Conservation (phyloP, 1,140 invertebrate species). For the Myzus persicae region DNA sequence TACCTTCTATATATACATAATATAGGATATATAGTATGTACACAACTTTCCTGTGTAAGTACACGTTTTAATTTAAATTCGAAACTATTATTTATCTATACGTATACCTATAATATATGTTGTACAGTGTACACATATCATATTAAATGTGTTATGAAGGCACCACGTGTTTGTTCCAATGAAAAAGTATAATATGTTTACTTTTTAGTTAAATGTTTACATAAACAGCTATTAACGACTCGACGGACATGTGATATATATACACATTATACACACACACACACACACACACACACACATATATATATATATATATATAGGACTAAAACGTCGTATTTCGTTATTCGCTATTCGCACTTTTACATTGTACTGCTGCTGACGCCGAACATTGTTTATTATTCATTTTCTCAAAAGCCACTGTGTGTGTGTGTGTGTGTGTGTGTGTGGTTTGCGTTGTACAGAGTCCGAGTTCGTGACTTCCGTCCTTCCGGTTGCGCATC, state of each 20-base stretch:
- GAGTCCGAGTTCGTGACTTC: conserved; percentile 44
- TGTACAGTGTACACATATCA: not conserved
- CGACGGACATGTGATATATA: too few species aligned
- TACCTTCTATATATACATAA: not conserved
- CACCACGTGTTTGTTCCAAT: not conserved
- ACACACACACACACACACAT: too few species aligned
- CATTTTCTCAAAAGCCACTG: not conserved
- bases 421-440: not conserved
- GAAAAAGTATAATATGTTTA: not conserved
- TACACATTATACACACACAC: too few species aligned
- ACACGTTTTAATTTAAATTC: not conserved
- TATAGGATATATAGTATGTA: not conserved
- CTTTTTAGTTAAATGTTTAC: not conserved
- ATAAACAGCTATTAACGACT: not conserved
- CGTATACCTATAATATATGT: not conserved
- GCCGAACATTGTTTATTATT: not conserved
- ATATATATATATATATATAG: not conserved
- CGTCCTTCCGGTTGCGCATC: conserved; percentile 17
- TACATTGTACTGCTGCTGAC: not conserved
- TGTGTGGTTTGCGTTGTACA: not conserved
- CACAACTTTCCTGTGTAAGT: not conserved
- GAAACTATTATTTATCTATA: not conserved
- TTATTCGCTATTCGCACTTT: not conserved
- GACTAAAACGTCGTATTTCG: not conserved
- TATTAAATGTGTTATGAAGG: not conserved